Evolutionary conservation across 2,888 invertebrate genomes (phyloP), one percentile per base, ranked within the genome.

Genomic region (Plemyria rubiginata): DNA sequence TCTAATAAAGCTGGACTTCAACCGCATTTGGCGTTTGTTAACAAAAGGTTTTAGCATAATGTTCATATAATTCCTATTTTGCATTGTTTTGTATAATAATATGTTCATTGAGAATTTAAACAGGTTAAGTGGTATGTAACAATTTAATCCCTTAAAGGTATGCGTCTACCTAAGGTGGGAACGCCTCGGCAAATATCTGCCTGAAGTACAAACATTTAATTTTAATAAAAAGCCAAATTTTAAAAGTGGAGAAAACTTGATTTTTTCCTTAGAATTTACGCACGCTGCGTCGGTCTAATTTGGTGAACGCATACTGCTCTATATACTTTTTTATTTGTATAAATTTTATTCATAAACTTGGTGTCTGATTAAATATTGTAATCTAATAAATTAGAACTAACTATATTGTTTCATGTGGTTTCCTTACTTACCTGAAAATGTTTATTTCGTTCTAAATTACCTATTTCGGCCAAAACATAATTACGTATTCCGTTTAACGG

Each of bases 281-380:
- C 0, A 38, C 9, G 9, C 11, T 11, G 11, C 11, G 4, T 6
- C 32, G 8, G 7, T 41, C 8, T 6, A 41, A 45, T 4, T 45
- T 5, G 9, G 16, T 45, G 16, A 9, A 16, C 45, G 45, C 45
- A 45, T 45, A 16, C 45, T n/a, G n/a, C 45, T 45, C 16, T 45
- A 45, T 5, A 7, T 38, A 38, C 11, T 38, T 9, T 38, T 38
- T 38, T 38, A 38, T 48, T 48, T 38, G 2, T 38, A 6, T 12
- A 7, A 16, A 38, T 38, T 45, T 7, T 38, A 36, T n/a, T 53
- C 13, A 11, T 45, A 13, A 16, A 45, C 29, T 55, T 46, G 1
- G 46, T 41, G 53, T 62, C 57, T 49, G 72, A 75, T 68, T 66
- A 66, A 73, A 65, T 66, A 72, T 68, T 61, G 67, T 62, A 62